These are phyloP conservation scores for Caenorhabditis briggsae DNA, from an alignment of 1,140 invertebrate species.

Conservation along the genomic window DNA sequence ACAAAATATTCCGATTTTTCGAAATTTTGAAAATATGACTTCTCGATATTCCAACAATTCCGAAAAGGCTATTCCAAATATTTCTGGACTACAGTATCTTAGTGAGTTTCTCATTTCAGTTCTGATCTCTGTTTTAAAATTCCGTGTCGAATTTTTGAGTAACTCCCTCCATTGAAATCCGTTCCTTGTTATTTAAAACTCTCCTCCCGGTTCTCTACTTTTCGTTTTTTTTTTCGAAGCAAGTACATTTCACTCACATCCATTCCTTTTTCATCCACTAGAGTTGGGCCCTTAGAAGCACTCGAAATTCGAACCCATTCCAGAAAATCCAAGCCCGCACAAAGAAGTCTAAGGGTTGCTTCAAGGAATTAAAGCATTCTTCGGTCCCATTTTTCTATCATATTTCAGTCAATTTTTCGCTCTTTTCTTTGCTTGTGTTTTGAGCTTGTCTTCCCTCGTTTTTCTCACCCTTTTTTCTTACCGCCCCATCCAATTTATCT, in stretches of 20 bases:
- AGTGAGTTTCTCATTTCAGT: neutral
- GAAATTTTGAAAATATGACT: too few species aligned
- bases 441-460: neutral
- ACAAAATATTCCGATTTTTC: too few species aligned
- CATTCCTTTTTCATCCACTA: neutral
- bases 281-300: neutral
- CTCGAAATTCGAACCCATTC: slow-evolving; percentile 50
- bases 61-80: too few species aligned
- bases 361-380: slow-evolving; percentile 30
- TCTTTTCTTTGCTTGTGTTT: neutral
- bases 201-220: neutral
- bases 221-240: neutral
- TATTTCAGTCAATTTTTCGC: neutral
- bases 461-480: slow-evolving; percentile 24
- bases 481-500: slow-evolving; percentile 24
- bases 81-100: too few species aligned
- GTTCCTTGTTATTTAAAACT: slow-evolving; percentile 25
- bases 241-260: neutral
- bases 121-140: neutral
- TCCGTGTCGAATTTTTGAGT: neutral
- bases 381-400: slow-evolving; percentile 49
- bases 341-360: slow-evolving; percentile 19
- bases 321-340: slow-evolving; percentile 10
- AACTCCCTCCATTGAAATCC: neutral
- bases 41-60: too few species aligned